Conservation (phyloP, 1,140 invertebrate genomes). For the Megalopta genalis region DNA sequence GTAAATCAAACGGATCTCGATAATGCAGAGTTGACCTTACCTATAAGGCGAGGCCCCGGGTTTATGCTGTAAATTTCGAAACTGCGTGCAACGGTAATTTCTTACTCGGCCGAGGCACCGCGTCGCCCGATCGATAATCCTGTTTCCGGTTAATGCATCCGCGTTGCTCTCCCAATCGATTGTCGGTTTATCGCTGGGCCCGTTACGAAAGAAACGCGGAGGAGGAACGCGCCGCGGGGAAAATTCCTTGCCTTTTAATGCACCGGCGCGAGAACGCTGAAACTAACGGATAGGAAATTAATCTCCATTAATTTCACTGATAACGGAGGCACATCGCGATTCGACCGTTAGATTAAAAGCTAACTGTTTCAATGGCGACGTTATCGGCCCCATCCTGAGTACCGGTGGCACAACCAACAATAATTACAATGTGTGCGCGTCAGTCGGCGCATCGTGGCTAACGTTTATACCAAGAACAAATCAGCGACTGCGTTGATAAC, state of each 20-base stretch:
- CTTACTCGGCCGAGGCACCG: background rate
- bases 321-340: slow-evolving; percentile 1
- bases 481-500: slow-evolving; percentile 52
- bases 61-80: slow-evolving; percentile 35
- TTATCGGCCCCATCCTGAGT: background rate
- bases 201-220: background rate
- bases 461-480: slow-evolving; percentile 17
- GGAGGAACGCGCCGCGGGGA: background rate
- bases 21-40: slow-evolving; percentile 55
- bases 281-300: background rate
- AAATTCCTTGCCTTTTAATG: background rate
- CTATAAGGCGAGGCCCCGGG: slow-evolving; percentile 19
- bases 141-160: background rate
- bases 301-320: background rate
- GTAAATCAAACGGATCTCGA: slow-evolving; percentile 72
- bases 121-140: slow-evolving; percentile 6
- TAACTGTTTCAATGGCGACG: slow-evolving; percentile 3
- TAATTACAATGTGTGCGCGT: slow-evolving; percentile 8
- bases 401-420: background rate
- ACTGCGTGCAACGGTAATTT: background rate
- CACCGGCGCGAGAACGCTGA: background rate
- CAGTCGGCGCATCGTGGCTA: background rate
- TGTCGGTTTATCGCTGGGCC: background rate
- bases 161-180: background rate
- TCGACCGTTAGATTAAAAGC: slow-evolving; percentile 10